These are phyloP conservation scores for Synergus japonicus DNA, from an alignment of 2,888 invertebrate genomes.

Conservation along the genomic window DNA sequence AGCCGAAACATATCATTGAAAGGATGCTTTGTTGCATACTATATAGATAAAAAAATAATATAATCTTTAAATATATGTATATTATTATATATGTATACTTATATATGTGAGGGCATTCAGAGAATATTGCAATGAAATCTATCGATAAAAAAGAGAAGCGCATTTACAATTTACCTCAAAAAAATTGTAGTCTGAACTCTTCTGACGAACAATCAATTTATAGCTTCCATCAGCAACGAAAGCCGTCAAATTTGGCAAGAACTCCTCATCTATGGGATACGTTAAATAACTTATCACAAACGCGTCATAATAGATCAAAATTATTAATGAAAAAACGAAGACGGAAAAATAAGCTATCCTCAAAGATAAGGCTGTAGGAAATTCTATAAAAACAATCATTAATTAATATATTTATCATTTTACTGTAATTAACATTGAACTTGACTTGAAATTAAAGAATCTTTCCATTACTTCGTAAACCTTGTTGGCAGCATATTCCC, in stretches of 20 bases:
- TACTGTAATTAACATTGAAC: too few relatives aligned
- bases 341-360: constrained; percentile 1
- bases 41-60: not conserved
- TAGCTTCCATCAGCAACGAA: not conserved
- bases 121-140: too few relatives aligned
- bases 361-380: not conserved
- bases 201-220: not conserved
- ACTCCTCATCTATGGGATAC: not conserved
- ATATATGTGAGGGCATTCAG: not conserved
- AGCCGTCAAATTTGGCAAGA: not conserved
- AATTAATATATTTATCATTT: not conserved
- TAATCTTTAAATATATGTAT: not conserved
- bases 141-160: not conserved
- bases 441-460: too few relatives aligned
- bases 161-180: constrained; percentile 5
- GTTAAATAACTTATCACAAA: constrained; percentile 16
- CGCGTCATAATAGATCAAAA: not conserved
- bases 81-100: too few relatives aligned
- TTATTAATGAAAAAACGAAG: not conserved
- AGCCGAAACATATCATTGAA: not conserved
- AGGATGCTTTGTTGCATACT: not conserved
- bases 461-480: not conserved
- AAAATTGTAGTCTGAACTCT: constrained; percentile 8
- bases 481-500: constrained; percentile 28
- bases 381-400: not conserved